Evolutionary conservation across 2,113 vertebrate species (phyloP), one percentile per base, ranked within the genome.

Genomic region (Calypte anna): DNA sequence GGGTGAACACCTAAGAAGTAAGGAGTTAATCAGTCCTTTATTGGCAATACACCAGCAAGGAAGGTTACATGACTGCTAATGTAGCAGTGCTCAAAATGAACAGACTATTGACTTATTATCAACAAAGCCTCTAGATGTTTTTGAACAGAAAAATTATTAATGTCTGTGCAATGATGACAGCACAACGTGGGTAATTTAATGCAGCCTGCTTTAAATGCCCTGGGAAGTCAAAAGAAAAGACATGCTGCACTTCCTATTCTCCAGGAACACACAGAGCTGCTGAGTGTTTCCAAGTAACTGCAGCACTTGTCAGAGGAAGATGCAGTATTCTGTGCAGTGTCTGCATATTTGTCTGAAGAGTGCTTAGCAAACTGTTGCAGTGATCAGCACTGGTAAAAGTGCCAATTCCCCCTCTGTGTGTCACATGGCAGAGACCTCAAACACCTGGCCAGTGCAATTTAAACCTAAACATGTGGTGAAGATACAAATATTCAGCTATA

Each of bases 311-410:
- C 62, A 6, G 0, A 88, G 79, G 36, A 91, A 82, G 62, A 73
- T 61, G 62, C 63, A 88, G 33, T 15, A 57, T 68, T 73, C 62
- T 93, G 72, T 88, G 90, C 72, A 82, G 54, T 57, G 62, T 93
- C 82, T 85, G 86, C 66, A 68, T 88, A 82, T 63, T 93, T 94
- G 72, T 93, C 79, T 91, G 33, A 87, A 55, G 64, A 74, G 55
- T 18, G 23, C 23, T 86, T 69, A 78, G 31, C 18, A 69, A 69
- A 64, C 30, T 4, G 1, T 19, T 33, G 54, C n/a, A 50, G 43
- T 53, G 68, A 96, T 64, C 67, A 92, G 80, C 46, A 53, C 59
- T 80, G 85, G 24, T 1, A 66, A 76, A 80, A 48, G 25, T 55
- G 59, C 64, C 54, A 73, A 1, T 72, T 94, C n/a, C 40, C 79